Conservation (phyloP, 1,140 invertebrate genomes). For the Atta colombica region DNA sequence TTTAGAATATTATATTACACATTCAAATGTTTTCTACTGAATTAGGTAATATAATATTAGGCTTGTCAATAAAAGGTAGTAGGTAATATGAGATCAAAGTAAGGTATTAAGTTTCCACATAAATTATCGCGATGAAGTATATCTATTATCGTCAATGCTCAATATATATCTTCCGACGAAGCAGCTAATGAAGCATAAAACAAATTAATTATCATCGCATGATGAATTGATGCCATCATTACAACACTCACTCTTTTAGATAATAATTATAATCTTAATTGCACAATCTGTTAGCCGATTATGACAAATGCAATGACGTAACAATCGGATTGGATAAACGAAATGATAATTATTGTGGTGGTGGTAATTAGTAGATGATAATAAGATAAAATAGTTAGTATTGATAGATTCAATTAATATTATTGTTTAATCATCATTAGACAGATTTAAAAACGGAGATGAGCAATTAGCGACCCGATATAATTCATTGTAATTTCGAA, state of each 20-base stretch:
- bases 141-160: constrained; percentile 37
- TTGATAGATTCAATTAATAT: constrained; percentile 38
- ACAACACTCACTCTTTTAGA: constrained; percentile 11
- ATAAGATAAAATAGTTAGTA: constrained; percentile 40
- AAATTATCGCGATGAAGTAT: constrained; percentile 40
- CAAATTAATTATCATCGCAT: constrained; percentile 47
- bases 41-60: neutral
- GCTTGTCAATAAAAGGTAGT: neutral
- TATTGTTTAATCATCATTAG: neutral
- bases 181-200: constrained; percentile 52
- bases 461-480: neutral
- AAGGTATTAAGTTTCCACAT: constrained; percentile 2
- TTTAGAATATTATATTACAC: neutral
- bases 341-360: constrained; percentile 29
- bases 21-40: neutral
- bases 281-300: constrained; percentile 52
- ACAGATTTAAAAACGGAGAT: constrained; percentile 2
- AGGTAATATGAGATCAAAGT: neutral
- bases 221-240: neutral
- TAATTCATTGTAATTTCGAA: neutral
- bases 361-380: constrained; percentile 17
- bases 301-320: constrained; percentile 34
- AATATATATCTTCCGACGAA: constrained; percentile 34
- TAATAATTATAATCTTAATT: constrained; percentile 60
- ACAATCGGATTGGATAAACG: constrained; percentile 30